phyloP scores from a whole-genome alignment of 2,113 vertebrate species.

The Sinosuthora webbiana region DNA sequence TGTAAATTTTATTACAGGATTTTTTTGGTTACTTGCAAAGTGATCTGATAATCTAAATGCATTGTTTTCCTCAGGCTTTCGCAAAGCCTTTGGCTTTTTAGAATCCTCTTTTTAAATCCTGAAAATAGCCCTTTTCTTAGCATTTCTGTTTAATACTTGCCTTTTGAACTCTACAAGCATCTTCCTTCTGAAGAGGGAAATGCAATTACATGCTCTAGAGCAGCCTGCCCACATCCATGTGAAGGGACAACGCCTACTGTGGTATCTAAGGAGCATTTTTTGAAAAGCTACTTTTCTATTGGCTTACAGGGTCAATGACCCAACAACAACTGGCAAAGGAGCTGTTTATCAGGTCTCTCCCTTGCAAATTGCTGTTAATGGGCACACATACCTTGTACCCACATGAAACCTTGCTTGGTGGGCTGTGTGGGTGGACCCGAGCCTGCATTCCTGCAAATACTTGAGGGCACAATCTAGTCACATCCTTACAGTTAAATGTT shows the following conservation, averaged over 20 bases:
- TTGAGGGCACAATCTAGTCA: neutral
- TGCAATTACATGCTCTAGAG: neutral
- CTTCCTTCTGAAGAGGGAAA: neutral
- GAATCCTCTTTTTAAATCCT: neutral
- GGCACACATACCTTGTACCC: neutral
- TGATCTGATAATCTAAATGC: neutral
- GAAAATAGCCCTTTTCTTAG: neutral
- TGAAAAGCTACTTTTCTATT: neutral
- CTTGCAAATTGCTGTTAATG: constrained; percentile 3
- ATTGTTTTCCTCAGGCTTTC: neutral
- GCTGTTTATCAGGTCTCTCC: neutral
- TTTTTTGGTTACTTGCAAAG: neutral
- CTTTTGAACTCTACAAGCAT: neutral
- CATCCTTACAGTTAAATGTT: neutral
- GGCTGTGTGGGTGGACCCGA: neutral
- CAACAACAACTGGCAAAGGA: neutral
- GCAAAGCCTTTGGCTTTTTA: neutral
- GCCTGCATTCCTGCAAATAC: neutral
- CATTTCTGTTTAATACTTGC: neutral
- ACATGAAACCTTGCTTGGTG: constrained; percentile 5
- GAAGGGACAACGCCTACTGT: neutral
- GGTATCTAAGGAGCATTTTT: neutral
- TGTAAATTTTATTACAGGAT: neutral
- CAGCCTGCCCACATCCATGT: neutral
- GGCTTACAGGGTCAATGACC: neutral